Evolutionary conservation across 1,140 invertebrate genomes (phyloP).

Genomic region (Sitodiplosis mosellana): DNA sequence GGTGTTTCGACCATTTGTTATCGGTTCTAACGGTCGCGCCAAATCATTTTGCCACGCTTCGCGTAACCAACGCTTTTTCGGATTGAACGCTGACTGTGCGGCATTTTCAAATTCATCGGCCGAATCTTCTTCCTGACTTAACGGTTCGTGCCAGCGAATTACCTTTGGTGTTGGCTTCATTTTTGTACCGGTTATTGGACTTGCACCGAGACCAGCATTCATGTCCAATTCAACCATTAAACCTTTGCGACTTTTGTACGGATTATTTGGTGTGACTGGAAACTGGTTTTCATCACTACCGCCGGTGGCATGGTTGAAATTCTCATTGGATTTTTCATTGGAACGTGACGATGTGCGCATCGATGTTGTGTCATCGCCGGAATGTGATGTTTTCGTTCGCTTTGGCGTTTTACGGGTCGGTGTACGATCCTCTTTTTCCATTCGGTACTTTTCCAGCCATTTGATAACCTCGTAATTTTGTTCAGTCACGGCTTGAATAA

Average conservation of each 20-base stretch:
- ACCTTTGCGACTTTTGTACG: constrained; percentile 11
- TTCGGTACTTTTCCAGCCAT: constrained; percentile 24
- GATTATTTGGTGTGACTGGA: constrained; percentile 9
- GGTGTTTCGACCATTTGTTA: constrained; percentile 20
- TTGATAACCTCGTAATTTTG: constrained; percentile 27
- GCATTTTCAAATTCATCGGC: constrained; percentile 3
- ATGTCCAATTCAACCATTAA: constrained; percentile 11
- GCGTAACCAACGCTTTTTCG: constrained; percentile 42
- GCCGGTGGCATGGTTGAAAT: neutral
- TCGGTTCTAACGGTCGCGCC: constrained; percentile 8
- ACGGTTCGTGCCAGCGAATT: constrained; percentile 18
- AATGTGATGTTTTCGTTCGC: neutral
- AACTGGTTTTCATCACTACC: neutral
- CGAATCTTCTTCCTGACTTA: constrained; percentile 15
- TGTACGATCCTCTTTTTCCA: constrained; percentile 1
- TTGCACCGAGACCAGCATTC: constrained; percentile 1
- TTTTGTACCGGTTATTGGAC: constrained; percentile 9
- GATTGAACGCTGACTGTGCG: constrained; percentile 29
- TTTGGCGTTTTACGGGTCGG: constrained; percentile 1
- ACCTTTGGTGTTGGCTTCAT: constrained; percentile 22
- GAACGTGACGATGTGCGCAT: neutral
- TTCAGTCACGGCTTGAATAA: constrained; percentile 29
- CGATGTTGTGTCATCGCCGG: neutral
- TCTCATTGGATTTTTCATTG: neutral
- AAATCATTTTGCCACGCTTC: constrained; percentile 34